A percentile compares a stretch with the other conserved stretches of the same genome.
Evolutionary conservation across 2,888 invertebrate species (phyloP).

Genomic region (Drosophila vallismaia): DNA sequence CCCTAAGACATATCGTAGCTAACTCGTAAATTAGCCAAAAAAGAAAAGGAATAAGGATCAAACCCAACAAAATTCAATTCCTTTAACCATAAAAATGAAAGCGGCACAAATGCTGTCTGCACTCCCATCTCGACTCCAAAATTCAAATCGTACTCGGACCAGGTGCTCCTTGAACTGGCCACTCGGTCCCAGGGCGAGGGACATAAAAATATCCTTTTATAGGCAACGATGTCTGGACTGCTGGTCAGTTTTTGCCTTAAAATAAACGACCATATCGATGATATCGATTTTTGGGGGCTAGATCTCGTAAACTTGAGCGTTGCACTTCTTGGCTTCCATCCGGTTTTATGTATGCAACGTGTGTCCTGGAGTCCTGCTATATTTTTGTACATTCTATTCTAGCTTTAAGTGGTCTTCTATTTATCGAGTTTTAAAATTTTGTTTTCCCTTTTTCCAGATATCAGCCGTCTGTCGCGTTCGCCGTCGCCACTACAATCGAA

Average conservation of each 20-base stretch:
- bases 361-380: conserved; percentile 24
- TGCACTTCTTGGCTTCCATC: conserved; percentile 1
- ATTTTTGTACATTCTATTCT: conserved; percentile 2
- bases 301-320: conserved; percentile 30
- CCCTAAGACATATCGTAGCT: neutral
- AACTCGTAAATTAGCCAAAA: conserved; percentile 37
- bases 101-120: conserved; percentile 39
- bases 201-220: conserved; percentile 79
- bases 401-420: conserved; percentile 38
- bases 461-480: conserved; percentile 89
- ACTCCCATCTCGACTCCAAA: conserved; percentile 7
- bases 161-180: conserved; percentile 41
- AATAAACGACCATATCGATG: conserved; percentile 54
- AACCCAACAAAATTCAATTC: conserved; percentile 14
- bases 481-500: conserved; percentile 91
- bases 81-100: conserved; percentile 36
- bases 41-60: neutral
- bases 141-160: conserved; percentile 44
- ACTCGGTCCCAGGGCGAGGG: conserved; percentile 31
- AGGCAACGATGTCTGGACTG: conserved; percentile 61
- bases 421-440: conserved; percentile 26
- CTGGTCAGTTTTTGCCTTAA: conserved; percentile 61
- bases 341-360: conserved; percentile 43
- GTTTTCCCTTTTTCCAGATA: conserved; percentile 72
- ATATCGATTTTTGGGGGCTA: conserved; percentile 52